Base-by-base conservation (phyloP, 2,888 invertebrate genomes). In the Trichogramma dendrolimi region DNA sequence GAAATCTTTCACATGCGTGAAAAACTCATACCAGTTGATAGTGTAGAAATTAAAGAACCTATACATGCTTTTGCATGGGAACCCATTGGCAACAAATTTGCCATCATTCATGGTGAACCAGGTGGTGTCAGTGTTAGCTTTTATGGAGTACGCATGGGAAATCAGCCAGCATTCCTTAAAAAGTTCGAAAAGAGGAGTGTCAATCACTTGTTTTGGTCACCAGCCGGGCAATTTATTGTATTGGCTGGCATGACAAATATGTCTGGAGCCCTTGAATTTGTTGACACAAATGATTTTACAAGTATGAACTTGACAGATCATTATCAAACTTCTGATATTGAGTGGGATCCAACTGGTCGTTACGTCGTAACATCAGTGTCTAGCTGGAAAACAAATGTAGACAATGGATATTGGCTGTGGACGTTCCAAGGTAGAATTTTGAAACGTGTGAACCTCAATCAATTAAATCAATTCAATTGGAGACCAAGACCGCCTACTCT, bases 311-410 rank as follows among this genome's bases (percentile, higher is more conserved):
- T 91, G 7, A 90, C 91, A 0, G 96, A 96, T 79, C 97, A 97
- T 80, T 96, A 92, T 80, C 90, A 91, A 74, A 88, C 88, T 79
- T 94, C 95, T 0, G 95, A 97, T 77, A 93, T 98, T 2, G 97
- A 97, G 79, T 99, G 99, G 99, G 99, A 99, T 81, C 97, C 98
- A 1, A 98, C 98, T 4, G 99, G 99, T 2, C 87, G 99, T 66
- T 99, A 94, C 75, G 94, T 99, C n/a, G 92, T 93, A 59, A 96
- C 97, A 0, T 94, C 91, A 1, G 96, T 97, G 38, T 96, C 96
- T 1, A 90, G 91, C 66, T 96, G 96, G 89, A 96, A 94, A 75
- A 92, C 94, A 67, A 96, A 95, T 82, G 95, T 95, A 71, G 91
- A 91, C 78, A 76, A 79, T 61, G 97, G 96, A 4, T 99, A 94